Conservation (phyloP, 2,113 vertebrate genomes). For the Vicugna pacos region DNA sequence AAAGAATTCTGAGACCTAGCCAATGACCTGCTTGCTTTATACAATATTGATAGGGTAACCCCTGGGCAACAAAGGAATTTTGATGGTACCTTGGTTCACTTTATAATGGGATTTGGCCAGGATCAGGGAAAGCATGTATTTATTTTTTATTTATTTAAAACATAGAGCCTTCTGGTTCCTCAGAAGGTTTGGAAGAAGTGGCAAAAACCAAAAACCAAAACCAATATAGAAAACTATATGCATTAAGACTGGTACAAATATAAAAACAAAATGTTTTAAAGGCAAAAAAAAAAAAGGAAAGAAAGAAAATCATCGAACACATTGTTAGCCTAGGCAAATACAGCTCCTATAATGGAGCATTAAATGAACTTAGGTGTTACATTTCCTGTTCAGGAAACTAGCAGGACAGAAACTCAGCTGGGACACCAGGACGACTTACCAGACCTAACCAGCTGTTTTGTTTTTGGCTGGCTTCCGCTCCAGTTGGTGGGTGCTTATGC, state of each 20-base stretch:
- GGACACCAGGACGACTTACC: background rate
- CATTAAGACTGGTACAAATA: background rate
- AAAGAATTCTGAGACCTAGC: slow-evolving; percentile 7
- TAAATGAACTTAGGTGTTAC: background rate
- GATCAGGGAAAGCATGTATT: slow-evolving; percentile 61
- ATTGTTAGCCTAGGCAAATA: background rate
- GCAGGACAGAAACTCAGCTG: background rate
- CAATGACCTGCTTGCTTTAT: slow-evolving; percentile 63
- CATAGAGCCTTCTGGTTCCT: background rate
- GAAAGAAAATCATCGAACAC: background rate
- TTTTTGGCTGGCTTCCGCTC: background rate
- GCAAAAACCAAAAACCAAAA: background rate
- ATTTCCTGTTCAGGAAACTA: slow-evolving; percentile 53
- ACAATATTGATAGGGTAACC: slow-evolving; percentile 71
- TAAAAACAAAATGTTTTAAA: background rate
- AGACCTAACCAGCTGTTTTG: background rate
- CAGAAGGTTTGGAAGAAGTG: slow-evolving; percentile 7
- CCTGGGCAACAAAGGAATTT: slow-evolving; percentile 67
- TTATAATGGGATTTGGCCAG: slow-evolving; percentile 69
- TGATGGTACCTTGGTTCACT: slow-evolving; percentile 50
- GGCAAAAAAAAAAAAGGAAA: too few relatives aligned
- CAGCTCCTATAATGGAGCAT: background rate
- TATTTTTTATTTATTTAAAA: slow-evolving; percentile 79
- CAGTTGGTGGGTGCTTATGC: background rate
- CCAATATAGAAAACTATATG: background rate